phyloP scores from a whole-genome alignment of 53 echinoderm and acorn worm genomes.

The Paracentrotus lividus region DNA sequence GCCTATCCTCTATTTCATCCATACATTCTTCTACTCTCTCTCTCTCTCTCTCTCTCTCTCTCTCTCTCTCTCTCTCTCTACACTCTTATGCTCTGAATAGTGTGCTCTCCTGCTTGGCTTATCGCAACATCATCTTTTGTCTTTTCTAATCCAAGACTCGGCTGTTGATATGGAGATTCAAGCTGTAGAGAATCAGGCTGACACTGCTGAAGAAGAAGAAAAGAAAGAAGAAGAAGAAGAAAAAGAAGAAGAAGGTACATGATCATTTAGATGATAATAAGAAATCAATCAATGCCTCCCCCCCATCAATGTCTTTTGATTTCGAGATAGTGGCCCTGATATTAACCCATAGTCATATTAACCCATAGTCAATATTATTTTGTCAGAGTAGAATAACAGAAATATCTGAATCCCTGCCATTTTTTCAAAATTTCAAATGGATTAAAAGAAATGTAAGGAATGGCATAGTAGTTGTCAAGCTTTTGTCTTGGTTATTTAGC shows the following conservation, averaged over 20 bases:
- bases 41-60: background rate
- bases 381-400: background rate
- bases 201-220: conserved; percentile 49
- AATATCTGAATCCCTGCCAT: too few relatives aligned
- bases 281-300: background rate
- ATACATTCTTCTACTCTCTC: background rate
- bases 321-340: too few relatives aligned
- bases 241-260: conserved; percentile 60
- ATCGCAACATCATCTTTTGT: background rate
- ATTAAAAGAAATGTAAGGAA: background rate
- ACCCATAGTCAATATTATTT: too few relatives aligned
- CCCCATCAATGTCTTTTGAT: background rate
- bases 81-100: background rate
- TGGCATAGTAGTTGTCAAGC: background rate
- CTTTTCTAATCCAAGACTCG: conserved; percentile 29
- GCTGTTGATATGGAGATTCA: conserved; percentile 54
- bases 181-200: conserved; percentile 12
- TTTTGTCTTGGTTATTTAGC: background rate
- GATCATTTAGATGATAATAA: background rate
- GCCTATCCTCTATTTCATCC: background rate
- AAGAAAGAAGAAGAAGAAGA: too few relatives aligned
- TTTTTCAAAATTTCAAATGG: background rate
- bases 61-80: background rate
- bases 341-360: too few relatives aligned
- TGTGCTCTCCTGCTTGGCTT: background rate